These are phyloP conservation scores for Colostygia pectinataria DNA, from an alignment of 2,888 invertebrate species.

Conservation along the genomic window DNA sequence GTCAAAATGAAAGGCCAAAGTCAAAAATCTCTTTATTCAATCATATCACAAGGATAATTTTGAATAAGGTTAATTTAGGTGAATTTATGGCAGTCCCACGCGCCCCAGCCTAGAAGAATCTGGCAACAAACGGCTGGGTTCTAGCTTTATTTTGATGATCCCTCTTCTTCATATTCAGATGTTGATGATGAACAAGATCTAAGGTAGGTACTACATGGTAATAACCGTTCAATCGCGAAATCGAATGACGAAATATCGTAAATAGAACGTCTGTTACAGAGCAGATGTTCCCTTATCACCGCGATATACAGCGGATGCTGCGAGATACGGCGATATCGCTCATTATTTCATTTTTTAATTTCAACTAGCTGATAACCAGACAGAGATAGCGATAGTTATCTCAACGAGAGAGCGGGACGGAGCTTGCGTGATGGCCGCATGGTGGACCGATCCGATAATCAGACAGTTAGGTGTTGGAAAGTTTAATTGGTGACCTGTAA, in stretches of 20 bases:
- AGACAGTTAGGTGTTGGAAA: conserved; percentile 44
- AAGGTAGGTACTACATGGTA: too few relatives aligned
- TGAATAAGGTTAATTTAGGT: too few relatives aligned
- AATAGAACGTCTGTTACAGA: conserved; percentile 57
- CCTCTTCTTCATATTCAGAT: too few relatives aligned
- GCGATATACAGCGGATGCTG: conserved; percentile 69
- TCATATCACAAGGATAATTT: too few relatives aligned
- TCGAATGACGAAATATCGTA: conserved; percentile 36
- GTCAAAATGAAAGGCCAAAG: too few relatives aligned
- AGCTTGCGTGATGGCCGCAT: conserved; percentile 65
- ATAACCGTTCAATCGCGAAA: conserved; percentile 2
- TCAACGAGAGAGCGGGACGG: conserved; percentile 51
- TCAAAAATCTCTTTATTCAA: too few relatives aligned
- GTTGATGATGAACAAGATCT: too few relatives aligned
- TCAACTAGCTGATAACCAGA: conserved; percentile 56
- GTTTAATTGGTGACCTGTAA: conserved; percentile 40
- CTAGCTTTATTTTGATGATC: too few relatives aligned
- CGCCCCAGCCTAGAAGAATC: too few relatives aligned
- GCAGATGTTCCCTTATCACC: conserved; percentile 65
- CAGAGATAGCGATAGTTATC: conserved; percentile 47
- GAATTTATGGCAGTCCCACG: too few relatives aligned
- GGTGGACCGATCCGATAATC: conserved; percentile 47
- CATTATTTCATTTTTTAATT: conserved; percentile 70
- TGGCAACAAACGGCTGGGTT: too few relatives aligned
- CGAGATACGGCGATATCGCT: conserved; percentile 49